Base-by-base conservation (phyloP, 2,113 vertebrate species). In the Ophthalmolycus amberensis region DNA sequence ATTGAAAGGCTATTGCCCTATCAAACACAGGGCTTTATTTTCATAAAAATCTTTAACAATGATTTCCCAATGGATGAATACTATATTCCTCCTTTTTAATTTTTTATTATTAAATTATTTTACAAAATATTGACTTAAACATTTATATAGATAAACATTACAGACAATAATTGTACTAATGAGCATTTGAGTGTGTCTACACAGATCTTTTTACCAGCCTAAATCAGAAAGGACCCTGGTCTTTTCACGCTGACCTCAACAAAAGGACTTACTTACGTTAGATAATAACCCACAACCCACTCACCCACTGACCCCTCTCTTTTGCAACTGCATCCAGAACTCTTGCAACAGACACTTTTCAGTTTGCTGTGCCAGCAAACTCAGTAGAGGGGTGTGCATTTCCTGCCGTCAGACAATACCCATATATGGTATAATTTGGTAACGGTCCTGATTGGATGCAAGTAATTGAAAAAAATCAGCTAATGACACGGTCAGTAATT, bases 321-420 rank as follows among this genome's bases (percentile, higher is more conserved):
- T 92, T 90, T 92, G 91, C 88, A 93, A 93, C 82, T 37, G 62
- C 78, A 80, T 64, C 52, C 60, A 90, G 56, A 62, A 1, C 9
- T 90, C 75, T 94, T 94, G 94, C 91, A 82, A 94, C 84, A 94
- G 80, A 82, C 83, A 71, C 85, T 85, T 91, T 91, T 85, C 80
- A 83, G 83, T 84, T 88, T 72, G 89, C 87, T 72, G 77, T 54
- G 80, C 94, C 93, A 94, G 93, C 95, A 93, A 84, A 91, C 50
- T 83, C 40, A 78, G 59, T 14, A 74, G 73, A 62, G 71, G 62
- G 74, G 34, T 82, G 83, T 80, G 62, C 72, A 75, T 85, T 91
- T 91, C 83, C 91, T 87, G 82, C 52, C 25, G 14, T 68, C 40
- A 86, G 37, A 59, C 64, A 32, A 56, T 58, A 70, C 1, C 25